Evolutionary conservation across 2,797 vertebrate species (phyloP).

Genomic region (Sebastolobus altivelis): DNA sequence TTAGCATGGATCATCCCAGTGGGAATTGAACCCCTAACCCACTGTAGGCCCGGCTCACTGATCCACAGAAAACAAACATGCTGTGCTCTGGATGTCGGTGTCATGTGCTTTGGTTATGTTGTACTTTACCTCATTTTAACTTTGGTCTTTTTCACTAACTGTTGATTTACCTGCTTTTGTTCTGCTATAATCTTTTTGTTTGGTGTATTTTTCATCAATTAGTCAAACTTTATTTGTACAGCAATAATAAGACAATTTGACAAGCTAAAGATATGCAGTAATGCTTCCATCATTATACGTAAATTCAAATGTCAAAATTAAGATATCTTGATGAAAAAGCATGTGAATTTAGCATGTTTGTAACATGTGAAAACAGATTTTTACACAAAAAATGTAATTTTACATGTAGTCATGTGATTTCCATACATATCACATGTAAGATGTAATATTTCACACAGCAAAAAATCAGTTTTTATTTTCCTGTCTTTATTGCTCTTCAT

Average conservation of each 20-base stretch:
- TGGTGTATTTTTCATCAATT: neutral
- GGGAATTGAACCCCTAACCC: conserved; percentile 47
- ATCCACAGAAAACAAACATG: conserved; percentile 29
- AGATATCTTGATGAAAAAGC: neutral
- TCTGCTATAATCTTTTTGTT: neutral
- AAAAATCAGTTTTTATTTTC: neutral
- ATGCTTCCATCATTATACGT: neutral
- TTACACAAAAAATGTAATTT: neutral
- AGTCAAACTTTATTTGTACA: neutral
- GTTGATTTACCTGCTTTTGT: neutral
- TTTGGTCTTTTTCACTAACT: neutral
- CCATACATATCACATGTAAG: neutral
- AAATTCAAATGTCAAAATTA: neutral
- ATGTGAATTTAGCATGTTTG: neutral
- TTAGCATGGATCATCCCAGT: conserved; percentile 42
- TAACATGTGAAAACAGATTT: neutral
- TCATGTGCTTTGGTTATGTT: conserved; percentile 4
- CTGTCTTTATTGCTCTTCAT: neutral
- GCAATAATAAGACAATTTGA: neutral
- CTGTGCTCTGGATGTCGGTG: conserved; percentile 13
- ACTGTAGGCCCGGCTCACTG: conserved; percentile 22
- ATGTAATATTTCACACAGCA: neutral
- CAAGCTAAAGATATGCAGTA: neutral
- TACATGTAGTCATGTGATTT: neutral
- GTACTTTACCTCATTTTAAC: neutral